These are phyloP conservation scores for Ginglymostoma cirratum DNA, from an alignment of 2,113 vertebrate genomes.

Conservation along the genomic window DNA sequence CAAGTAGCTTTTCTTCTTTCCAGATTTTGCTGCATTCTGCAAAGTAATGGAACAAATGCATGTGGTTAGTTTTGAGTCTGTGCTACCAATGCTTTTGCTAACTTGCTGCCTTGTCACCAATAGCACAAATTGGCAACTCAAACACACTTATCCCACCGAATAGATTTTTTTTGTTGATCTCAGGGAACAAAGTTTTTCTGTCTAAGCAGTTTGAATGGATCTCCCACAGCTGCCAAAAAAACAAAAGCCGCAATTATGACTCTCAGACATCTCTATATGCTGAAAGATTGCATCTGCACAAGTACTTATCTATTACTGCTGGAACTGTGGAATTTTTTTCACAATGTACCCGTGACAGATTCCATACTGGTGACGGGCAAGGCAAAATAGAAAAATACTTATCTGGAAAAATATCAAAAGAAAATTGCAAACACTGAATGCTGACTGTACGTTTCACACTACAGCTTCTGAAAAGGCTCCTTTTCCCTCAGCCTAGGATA, in stretches of 20 bases:
- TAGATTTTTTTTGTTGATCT: background rate
- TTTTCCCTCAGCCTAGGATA: background rate
- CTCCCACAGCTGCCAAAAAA: background rate
- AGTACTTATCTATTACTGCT: background rate
- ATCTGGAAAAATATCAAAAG: background rate
- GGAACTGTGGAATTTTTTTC: background rate
- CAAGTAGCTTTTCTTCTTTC: background rate
- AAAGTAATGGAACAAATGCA: background rate
- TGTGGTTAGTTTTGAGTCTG: background rate
- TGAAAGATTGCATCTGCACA: background rate
- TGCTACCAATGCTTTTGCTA: background rate
- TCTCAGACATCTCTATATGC: background rate
- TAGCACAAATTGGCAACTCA: background rate
- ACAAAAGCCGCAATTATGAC: background rate
- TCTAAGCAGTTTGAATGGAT: background rate
- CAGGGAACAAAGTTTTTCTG: background rate
- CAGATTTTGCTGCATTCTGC: constrained; percentile 1
- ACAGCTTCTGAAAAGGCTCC: background rate
- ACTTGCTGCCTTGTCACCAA: background rate
- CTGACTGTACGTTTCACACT: background rate
- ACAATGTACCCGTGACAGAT: background rate
- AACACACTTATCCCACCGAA: background rate
- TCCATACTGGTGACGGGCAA: background rate
- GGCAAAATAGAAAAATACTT: background rate
- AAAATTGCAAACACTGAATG: background rate